Conservation (phyloP, 2,888 invertebrate genomes). For the Ectemnius lituratus region DNA sequence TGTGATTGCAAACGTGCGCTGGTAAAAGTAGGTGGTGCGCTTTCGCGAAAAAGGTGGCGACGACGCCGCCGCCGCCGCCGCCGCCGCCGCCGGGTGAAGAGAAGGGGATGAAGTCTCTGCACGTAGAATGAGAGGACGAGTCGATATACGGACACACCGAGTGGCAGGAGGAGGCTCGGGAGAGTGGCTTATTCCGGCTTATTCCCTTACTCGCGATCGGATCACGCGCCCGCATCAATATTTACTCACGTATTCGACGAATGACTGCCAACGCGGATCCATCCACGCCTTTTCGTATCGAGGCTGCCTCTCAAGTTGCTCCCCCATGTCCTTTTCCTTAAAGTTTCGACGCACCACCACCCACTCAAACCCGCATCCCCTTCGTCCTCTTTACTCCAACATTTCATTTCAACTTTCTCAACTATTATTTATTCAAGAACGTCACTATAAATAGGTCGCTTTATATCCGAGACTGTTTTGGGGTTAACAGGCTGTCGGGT, state of each 20-base stretch:
- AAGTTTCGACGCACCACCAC: not conserved
- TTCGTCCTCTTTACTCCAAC: not conserved
- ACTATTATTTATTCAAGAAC: too few species aligned
- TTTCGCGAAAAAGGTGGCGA: too few species aligned
- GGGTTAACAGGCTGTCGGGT: not conserved
- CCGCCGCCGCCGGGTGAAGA: too few species aligned
- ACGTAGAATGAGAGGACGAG: not conserved
- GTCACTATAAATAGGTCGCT: too few species aligned
- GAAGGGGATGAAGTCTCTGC: not conserved
- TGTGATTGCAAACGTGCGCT: too few species aligned
- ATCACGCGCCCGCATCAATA: constrained; percentile 48
- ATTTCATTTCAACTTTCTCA: not conserved
- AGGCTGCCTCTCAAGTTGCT: constrained; percentile 14
- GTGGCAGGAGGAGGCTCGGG: constrained; percentile 5
- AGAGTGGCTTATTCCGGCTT: constrained; percentile 39
- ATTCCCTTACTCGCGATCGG: constrained; percentile 30
- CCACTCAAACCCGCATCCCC: not conserved
- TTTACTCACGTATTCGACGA: constrained; percentile 50
- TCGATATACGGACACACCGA: not conserved
- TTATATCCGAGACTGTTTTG: not conserved
- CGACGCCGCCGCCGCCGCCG: too few species aligned
- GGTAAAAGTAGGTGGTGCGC: not conserved
- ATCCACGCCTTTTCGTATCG: constrained; percentile 31
- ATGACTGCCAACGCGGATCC: constrained; percentile 39
- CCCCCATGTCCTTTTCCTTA: not conserved